Conservation (phyloP, 2,113 vertebrate species). For the Elaphurus davidianus region DNA sequence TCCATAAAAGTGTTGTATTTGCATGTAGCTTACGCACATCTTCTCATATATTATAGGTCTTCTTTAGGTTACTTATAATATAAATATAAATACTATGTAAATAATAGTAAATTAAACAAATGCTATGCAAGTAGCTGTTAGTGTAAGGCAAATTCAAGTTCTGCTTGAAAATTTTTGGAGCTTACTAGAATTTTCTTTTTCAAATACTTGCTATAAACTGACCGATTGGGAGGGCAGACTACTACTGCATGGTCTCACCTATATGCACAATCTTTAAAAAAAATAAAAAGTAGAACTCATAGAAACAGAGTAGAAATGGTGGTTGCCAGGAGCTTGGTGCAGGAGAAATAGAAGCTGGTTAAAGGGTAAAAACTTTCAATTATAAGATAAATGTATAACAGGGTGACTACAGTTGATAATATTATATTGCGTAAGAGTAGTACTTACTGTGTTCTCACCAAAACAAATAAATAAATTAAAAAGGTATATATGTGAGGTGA, state of each 20-base stretch:
- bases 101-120: not conserved
- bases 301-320: not conserved
- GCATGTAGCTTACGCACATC: not conserved
- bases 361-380: not conserved
- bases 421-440: not conserved
- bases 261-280: not conserved
- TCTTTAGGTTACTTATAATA: not conserved
- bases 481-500: not conserved
- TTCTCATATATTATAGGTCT: not conserved
- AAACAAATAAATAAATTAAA: not conserved
- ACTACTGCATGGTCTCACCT: not conserved
- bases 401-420: not conserved
- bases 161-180: not conserved
- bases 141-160: not conserved
- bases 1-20: not conserved
- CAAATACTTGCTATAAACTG: not conserved
- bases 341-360: not conserved
- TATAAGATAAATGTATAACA: not conserved
- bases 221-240: not conserved
- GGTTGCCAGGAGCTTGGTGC: not conserved
- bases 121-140: not conserved
- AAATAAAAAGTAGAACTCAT: not conserved
- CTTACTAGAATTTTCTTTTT: not conserved
- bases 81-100: not conserved
- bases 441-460: not conserved